Evolutionary conservation across 2,113 vertebrate genomes (phyloP).

Genomic region (Phainopepla nitens): DNA sequence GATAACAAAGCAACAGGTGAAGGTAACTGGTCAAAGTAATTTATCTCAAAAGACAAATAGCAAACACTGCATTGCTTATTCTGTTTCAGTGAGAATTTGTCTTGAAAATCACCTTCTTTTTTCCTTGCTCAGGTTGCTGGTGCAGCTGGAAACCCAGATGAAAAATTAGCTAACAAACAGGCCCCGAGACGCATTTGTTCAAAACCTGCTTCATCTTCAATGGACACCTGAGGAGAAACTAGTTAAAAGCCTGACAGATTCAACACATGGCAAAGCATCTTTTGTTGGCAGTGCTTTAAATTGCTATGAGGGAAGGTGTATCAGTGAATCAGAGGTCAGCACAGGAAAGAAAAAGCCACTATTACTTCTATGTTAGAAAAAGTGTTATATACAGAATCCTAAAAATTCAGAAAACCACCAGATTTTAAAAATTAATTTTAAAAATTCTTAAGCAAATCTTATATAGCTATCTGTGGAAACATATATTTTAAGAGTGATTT

Average conservation of each 20-base stretch:
- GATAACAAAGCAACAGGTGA: slow-evolving; percentile 18
- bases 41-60: slow-evolving; percentile 19
- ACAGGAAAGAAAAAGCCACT: not conserved
- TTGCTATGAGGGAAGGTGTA: slow-evolving; percentile 7
- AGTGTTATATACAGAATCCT: not conserved
- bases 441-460: not conserved
- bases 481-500: not conserved
- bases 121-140: slow-evolving; percentile 12
- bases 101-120: slow-evolving; percentile 38
- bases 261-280: slow-evolving; percentile 38
- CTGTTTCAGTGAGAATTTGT: not conserved
- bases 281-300: slow-evolving; percentile 56
- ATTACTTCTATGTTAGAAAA: not conserved
- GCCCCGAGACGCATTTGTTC: slow-evolving; percentile 36
- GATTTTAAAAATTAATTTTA: not conserved
- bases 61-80: slow-evolving; percentile 2
- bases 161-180: slow-evolving; percentile 51
- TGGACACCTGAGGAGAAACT: slow-evolving; percentile 64
- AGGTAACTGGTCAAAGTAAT: slow-evolving; percentile 29
- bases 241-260: slow-evolving; percentile 66
- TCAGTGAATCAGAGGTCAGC: slow-evolving; percentile 11
- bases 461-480: not conserved
- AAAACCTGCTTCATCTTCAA: slow-evolving; percentile 60
- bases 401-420: not conserved
- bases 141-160: slow-evolving; percentile 32